Percentiles rank a stretch among this genome's conserved stretches.
phyloP scores from a whole-genome alignment of 2,888 invertebrate species.

The Athrips mouffetella region DNA sequence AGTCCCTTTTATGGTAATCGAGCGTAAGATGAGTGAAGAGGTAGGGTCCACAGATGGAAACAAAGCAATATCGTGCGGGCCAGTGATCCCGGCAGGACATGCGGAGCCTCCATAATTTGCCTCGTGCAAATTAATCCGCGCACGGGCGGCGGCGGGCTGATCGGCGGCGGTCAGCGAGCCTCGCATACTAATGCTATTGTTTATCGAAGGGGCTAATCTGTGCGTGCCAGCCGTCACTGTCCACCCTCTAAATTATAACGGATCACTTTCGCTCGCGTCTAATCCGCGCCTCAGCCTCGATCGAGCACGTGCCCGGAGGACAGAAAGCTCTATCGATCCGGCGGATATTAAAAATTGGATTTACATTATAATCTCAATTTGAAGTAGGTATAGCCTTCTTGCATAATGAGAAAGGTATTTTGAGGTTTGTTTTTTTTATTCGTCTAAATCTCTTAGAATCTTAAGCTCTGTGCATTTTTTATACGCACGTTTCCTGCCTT shows the following conservation, averaged over 20 bases:
- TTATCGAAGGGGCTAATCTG: conserved; percentile 78
- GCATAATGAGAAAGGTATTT: neutral
- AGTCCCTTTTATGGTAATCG: neutral
- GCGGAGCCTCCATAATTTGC: conserved; percentile 65
- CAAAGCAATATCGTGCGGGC: conserved; percentile 61
- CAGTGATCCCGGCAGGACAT: conserved; percentile 34
- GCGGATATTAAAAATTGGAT: conserved; percentile 1
- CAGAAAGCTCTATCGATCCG: conserved; percentile 13
- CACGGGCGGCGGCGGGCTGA: conserved; percentile 59
- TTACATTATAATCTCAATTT: conserved; percentile 1
- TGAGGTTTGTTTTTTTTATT: too few relatives aligned
- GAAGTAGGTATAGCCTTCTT: neutral
- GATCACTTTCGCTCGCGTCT: conserved; percentile 70
- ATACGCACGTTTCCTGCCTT: too few relatives aligned
- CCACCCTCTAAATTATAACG: conserved; percentile 74
- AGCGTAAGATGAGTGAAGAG: conserved; percentile 1
- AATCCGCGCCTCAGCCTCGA: conserved; percentile 46
- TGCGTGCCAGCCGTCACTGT: conserved; percentile 75
- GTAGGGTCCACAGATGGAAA: conserved; percentile 40
- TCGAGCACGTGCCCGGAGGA: conserved; percentile 20
- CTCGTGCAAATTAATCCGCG: conserved; percentile 76
- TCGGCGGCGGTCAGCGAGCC: conserved; percentile 73
- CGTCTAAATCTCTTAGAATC: too few relatives aligned
- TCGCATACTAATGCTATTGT: conserved; percentile 79
- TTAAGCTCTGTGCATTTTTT: too few relatives aligned